phyloP scores from a whole-genome alignment of 2,888 invertebrate species.

The Orthonychiurus folsomi region DNA sequence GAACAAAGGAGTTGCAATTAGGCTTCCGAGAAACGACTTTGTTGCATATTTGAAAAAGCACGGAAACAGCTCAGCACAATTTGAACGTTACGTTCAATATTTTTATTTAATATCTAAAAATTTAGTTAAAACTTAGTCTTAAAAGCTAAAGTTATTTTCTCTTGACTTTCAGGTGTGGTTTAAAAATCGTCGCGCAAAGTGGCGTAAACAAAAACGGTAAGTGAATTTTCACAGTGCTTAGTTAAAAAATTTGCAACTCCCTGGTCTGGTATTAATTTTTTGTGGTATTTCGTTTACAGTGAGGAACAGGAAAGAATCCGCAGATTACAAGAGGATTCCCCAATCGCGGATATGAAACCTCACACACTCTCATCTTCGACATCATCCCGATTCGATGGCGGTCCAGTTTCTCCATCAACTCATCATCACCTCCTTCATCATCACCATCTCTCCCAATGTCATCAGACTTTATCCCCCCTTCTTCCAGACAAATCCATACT shows the following conservation, averaged over 20 bases:
- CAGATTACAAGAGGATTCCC: background rate
- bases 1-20: too few relatives aligned
- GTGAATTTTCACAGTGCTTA: too few relatives aligned
- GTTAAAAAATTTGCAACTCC: too few relatives aligned
- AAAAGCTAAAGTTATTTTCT: too few relatives aligned
- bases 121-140: too few relatives aligned
- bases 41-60: too few relatives aligned
- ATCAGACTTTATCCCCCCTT: background rate
- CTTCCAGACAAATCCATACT: background rate
- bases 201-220: background rate
- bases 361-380: background rate
- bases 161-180: background rate
- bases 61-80: too few relatives aligned
- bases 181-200: background rate
- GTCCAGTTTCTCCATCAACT: background rate
- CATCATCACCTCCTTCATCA: constrained; percentile 8
- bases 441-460: background rate
- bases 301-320: background rate
- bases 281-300: too few relatives aligned
- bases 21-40: too few relatives aligned
- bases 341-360: background rate
- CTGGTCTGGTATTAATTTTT: too few relatives aligned
- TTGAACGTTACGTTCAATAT: too few relatives aligned
- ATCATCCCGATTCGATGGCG: background rate
- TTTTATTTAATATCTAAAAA: too few relatives aligned